Evolutionary conservation across 1,140 invertebrate species (phyloP).

Genomic region (Araneus ventricosus): DNA sequence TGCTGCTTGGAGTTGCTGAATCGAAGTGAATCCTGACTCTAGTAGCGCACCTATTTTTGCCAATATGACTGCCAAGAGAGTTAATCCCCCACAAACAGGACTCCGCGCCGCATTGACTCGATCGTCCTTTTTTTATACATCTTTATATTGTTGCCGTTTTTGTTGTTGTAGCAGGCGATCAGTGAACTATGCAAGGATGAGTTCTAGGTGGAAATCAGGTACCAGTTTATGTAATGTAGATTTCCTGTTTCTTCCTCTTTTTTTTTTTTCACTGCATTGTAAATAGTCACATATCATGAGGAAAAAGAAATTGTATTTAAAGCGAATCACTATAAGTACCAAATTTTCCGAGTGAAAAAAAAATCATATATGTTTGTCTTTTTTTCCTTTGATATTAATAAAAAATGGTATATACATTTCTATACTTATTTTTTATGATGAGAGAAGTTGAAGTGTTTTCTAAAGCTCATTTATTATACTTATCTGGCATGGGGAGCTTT

Average conservation of each 20-base stretch:
- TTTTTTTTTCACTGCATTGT: constrained; percentile 67
- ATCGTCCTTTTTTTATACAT: constrained; percentile 68
- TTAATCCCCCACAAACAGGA: background rate
- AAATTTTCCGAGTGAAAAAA: constrained; percentile 74
- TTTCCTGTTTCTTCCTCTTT: constrained; percentile 45
- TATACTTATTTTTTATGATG: constrained; percentile 75
- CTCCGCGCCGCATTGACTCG: constrained; percentile 29
- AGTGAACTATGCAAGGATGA: constrained; percentile 29
- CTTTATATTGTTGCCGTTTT: constrained; percentile 68
- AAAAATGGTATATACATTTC: constrained; percentile 71
- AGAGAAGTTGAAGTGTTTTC: constrained; percentile 67
- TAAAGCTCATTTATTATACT: constrained; percentile 64
- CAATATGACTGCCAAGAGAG: constrained; percentile 72
- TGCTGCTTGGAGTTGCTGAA: constrained; percentile 25
- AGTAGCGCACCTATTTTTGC: constrained; percentile 67
- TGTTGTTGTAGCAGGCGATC: constrained; percentile 64
- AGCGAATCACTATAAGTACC: constrained; percentile 43
- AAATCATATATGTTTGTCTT: constrained; percentile 65
- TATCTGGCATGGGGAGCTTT: constrained; percentile 66
- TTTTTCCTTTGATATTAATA: constrained; percentile 69
- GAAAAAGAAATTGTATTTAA: constrained; percentile 65
- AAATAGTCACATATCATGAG: constrained; percentile 72
- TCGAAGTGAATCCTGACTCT: constrained; percentile 29
- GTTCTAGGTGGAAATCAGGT: constrained; percentile 67
- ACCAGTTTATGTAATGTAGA: constrained; percentile 67